These are phyloP conservation scores for Platyscapa corneri DNA, from an alignment of 1,140 invertebrate genomes.

Conservation along the genomic window DNA sequence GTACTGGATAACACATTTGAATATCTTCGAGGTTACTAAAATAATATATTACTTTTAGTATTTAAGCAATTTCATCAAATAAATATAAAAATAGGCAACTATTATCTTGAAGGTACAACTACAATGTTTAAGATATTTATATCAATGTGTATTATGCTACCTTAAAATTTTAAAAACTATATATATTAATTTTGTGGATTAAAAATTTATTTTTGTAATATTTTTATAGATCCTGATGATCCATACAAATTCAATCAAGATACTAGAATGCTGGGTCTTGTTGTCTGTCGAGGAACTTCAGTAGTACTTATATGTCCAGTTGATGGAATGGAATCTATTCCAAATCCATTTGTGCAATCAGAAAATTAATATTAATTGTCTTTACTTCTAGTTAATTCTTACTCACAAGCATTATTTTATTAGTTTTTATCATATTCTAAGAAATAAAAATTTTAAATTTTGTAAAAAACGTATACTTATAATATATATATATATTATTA, in stretches of 20 bases:
- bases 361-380: slow-evolving; percentile 69
- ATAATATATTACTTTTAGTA: slow-evolving; percentile 3
- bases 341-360: slow-evolving; percentile 97
- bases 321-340: slow-evolving; percentile 98
- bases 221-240: slow-evolving; percentile 91
- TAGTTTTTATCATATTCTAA: neutral
- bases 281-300: slow-evolving; percentile 98
- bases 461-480: slow-evolving; percentile 13
- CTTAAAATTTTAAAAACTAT: neutral
- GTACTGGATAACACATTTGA: slow-evolving; percentile 98
- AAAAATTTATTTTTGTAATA: neutral
- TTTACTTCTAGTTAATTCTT: neutral
- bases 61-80: too few species aligned
- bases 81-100: too few species aligned
- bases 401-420: neutral
- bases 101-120: too few species aligned
- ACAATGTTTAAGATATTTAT: too few species aligned
- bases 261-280: slow-evolving; percentile 92
- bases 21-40: slow-evolving; percentile 86
- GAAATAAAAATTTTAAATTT: neutral
- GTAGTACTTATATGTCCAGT: slow-evolving; percentile 97
- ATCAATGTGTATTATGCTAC: neutral
- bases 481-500: neutral
- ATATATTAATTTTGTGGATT: too few species aligned
- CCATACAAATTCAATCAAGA: slow-evolving; percentile 97